phyloP scores from a whole-genome alignment of 1,140 invertebrate genomes.

The Drosophila equinoxialis region DNA sequence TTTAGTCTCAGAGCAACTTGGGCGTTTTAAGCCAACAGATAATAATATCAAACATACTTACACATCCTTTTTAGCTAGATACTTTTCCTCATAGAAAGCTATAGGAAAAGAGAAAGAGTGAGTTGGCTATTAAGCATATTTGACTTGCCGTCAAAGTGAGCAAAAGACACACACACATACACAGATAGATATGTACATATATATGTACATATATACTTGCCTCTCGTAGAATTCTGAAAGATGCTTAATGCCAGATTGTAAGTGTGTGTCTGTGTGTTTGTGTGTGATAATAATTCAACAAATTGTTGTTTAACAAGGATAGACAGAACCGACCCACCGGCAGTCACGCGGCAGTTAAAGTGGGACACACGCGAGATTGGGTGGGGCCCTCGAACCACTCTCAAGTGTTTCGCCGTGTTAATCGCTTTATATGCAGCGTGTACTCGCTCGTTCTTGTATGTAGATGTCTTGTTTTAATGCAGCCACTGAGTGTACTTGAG shows the following conservation, averaged over 20 bases:
- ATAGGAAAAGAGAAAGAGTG: conserved; percentile 19
- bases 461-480: conserved; percentile 76
- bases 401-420: conserved; percentile 63
- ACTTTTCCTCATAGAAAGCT: conserved; percentile 24
- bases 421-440: conserved; percentile 77
- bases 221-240: conserved; percentile 44
- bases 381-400: conserved; percentile 26
- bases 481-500: conserved; percentile 39
- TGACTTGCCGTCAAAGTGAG: conserved; percentile 63
- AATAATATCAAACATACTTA: conserved; percentile 36
- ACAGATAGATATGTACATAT: neutral
- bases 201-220: conserved; percentile 15
- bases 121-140: conserved; percentile 68
- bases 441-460: conserved; percentile 20
- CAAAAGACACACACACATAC: conserved; percentile 33
- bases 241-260: conserved; percentile 18
- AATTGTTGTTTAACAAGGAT: conserved; percentile 78
- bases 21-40: conserved; percentile 29
- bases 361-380: conserved; percentile 1
- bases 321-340: conserved; percentile 48
- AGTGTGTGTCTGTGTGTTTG: conserved; percentile 24
- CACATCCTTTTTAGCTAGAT: conserved; percentile 40
- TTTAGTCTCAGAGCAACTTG: conserved; percentile 15
- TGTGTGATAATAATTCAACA: conserved; percentile 79
- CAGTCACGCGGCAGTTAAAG: conserved; percentile 65